A percentile compares a stretch with the other conserved stretches of the same genome.
phyloP scores from a whole-genome alignment of 2,888 invertebrate species.

The Crocallis elinguaria region DNA sequence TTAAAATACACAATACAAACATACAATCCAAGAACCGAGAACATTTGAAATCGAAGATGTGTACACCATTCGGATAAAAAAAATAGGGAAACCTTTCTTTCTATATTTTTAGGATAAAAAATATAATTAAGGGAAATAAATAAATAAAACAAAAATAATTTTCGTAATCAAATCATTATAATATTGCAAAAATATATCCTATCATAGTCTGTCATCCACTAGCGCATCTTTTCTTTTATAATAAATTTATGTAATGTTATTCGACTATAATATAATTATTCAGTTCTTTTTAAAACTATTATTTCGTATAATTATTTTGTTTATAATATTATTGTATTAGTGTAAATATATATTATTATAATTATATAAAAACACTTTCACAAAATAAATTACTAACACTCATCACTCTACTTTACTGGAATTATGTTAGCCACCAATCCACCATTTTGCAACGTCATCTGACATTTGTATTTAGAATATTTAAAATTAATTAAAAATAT shows the following conservation, averaged over 20 bases:
- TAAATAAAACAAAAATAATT: conserved; percentile 2
- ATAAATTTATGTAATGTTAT: conserved; percentile 39
- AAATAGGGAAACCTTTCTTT: too few species aligned
- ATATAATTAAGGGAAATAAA: not conserved
- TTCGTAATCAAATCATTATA: conserved; percentile 31
- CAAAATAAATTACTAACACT: conserved; percentile 57
- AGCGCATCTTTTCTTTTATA: conserved; percentile 16
- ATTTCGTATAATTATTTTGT: not conserved
- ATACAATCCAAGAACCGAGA: too few species aligned
- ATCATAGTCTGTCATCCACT: conserved; percentile 44
- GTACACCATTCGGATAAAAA: too few species aligned
- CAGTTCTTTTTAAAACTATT: conserved; percentile 56
- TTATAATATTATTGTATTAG: not conserved
- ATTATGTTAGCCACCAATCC: conserved; percentile 18
- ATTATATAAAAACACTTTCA: conserved; percentile 19
- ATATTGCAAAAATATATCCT: conserved; percentile 39
- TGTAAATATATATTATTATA: conserved; percentile 1
- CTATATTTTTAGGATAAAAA: not conserved
- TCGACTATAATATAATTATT: conserved; percentile 45
- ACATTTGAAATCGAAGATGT: too few species aligned
- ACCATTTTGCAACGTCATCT: conserved; percentile 15
- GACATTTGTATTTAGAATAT: conserved; percentile 1
- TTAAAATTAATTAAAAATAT: conserved; percentile 1
- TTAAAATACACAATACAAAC: too few species aligned
- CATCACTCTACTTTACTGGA: conserved; percentile 40